Conservation (phyloP, 2,797 vertebrate species). For the Pogonophryne albipinna region DNA sequence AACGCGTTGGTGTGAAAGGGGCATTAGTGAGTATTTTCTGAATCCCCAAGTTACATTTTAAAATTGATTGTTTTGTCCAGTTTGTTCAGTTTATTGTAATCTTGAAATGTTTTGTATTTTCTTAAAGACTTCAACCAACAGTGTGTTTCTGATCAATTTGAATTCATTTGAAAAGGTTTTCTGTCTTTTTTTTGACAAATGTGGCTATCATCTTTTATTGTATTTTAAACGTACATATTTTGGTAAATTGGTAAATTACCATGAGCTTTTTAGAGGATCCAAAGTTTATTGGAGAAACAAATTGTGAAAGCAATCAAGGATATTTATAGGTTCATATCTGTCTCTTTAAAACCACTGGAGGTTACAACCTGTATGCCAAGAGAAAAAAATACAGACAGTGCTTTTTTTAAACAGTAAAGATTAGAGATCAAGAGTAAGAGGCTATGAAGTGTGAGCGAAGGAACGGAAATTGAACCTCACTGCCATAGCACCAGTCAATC, state of each 20-base stretch:
- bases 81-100: too few relatives aligned
- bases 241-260: neutral
- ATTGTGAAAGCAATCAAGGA: constrained; percentile 26
- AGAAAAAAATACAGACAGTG: constrained; percentile 31
- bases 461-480: constrained; percentile 88
- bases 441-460: constrained; percentile 86
- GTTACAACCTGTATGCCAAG: constrained; percentile 45
- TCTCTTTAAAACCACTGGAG: constrained; percentile 42
- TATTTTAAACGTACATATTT: neutral
- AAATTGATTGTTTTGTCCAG: too few relatives aligned
- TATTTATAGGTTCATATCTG: constrained; percentile 49
- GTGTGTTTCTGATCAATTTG: neutral
- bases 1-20: too few relatives aligned
- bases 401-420: constrained; percentile 80
- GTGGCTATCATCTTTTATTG: neutral
- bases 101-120: fast-evolving
- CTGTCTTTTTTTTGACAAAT: neutral
- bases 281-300: constrained; percentile 17
- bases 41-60: neutral
- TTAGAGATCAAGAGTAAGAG: constrained; percentile 81
- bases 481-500: constrained; percentile 85
- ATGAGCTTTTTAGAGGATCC: constrained; percentile 16
- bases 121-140: neutral
- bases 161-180: neutral
- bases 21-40: neutral